Percentiles rank a stretch among this genome's conserved stretches.
Conservation (phyloP, 2,113 vertebrate species). For the Caranx melampygus region DNA sequence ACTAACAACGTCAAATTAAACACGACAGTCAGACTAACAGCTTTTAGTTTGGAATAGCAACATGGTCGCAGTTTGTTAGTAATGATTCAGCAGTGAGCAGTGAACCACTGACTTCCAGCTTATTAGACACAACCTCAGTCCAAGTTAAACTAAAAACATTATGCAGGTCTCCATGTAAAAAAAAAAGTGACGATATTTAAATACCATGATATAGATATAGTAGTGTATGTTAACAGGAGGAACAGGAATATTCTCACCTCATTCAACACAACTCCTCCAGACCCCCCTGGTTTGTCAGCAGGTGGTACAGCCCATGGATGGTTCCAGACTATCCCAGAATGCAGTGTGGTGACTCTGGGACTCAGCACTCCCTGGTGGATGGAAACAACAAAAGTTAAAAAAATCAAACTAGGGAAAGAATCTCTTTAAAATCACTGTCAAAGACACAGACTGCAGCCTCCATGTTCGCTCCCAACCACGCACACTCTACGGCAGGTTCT, state of each 20-base stretch:
- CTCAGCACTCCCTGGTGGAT: conserved; percentile 64
- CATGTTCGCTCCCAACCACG: neutral
- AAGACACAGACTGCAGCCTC: neutral
- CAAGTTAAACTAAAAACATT: neutral
- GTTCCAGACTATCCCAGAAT: conserved; percentile 70
- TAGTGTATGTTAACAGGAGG: neutral
- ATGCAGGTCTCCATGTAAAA: neutral
- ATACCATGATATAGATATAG: neutral
- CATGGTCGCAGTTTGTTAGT: conserved; percentile 32
- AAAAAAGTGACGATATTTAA: neutral
- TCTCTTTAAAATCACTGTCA: neutral
- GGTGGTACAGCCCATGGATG: conserved; percentile 72
- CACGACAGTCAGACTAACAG: conserved; percentile 34
- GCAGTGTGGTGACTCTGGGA: conserved; percentile 59
- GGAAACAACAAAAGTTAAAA: conserved; percentile 49
- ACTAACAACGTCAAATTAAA: conserved; percentile 57
- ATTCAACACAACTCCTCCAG: conserved; percentile 68
- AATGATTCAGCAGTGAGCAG: conserved; percentile 36
- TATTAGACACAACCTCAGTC: conserved; percentile 1
- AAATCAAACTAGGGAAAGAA: neutral
- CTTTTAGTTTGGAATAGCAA: conserved; percentile 43
- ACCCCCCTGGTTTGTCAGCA: conserved; percentile 65
- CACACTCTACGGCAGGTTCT: neutral
- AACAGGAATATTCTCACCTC: conserved; percentile 66
- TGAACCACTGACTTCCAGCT: neutral